Evolutionary conservation across 2,888 invertebrate species (phyloP).

Genomic region (Drosophila aldrichi): DNA sequence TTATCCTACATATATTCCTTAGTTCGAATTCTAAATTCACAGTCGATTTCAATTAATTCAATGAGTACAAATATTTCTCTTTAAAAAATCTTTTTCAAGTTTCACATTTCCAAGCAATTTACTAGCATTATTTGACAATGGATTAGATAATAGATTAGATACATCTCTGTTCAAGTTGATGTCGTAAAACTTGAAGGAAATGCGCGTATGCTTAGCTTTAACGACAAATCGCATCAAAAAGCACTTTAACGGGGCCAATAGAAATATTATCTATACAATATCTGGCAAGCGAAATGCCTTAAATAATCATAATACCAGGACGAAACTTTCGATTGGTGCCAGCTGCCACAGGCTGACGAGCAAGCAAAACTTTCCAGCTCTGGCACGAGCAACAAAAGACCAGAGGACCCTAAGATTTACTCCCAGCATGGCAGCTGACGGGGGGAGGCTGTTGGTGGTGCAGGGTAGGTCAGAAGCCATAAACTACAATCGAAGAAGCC

Average conservation of each 20-base stretch:
- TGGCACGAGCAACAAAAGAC: conserved; percentile 62
- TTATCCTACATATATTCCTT: no score
- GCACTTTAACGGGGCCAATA: conserved; percentile 35
- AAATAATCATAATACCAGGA: conserved; percentile 48
- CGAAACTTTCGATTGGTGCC: conserved; percentile 60
- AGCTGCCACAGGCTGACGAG: conserved; percentile 70
- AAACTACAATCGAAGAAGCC: conserved; percentile 69
- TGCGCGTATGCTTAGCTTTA: conserved; percentile 30
- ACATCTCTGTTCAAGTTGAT: conserved; percentile 2
- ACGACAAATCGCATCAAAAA: conserved; percentile 31
- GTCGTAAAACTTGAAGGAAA: neutral
- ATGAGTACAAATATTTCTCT: neutral
- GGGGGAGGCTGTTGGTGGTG: no score
- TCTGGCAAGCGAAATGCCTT: conserved; percentile 31
- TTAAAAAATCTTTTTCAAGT: neutral
- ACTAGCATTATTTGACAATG: neutral
- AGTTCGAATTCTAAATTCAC: no score
- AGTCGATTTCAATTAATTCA: no score
- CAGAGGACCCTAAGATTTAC: conserved; percentile 39
- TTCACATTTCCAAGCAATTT: neutral
- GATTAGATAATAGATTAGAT: conserved; percentile 5
- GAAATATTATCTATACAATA: conserved; percentile 39
- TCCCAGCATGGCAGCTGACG: neutral
- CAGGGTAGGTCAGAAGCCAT: conserved; percentile 43
- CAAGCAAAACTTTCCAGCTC: conserved; percentile 65